phyloP scores from a whole-genome alignment of 1,140 invertebrate genomes.

The Panagrolaimus sp. region DNA sequence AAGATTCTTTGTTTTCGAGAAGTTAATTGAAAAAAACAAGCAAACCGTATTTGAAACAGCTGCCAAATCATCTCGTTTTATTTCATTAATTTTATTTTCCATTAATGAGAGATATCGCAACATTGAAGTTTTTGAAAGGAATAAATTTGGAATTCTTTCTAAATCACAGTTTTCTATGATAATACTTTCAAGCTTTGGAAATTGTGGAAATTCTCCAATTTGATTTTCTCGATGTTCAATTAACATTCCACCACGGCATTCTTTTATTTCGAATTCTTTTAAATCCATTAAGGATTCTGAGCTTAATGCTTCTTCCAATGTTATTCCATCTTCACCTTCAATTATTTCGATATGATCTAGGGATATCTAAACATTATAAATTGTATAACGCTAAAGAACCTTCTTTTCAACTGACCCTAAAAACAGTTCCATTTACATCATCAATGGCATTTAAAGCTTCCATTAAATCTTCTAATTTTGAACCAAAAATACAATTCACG shows the following conservation, averaged over 20 bases:
- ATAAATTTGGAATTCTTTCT: conserved; percentile 19
- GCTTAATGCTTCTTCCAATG: conserved; percentile 5
- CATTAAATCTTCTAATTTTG: conserved; percentile 33
- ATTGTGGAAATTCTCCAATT: conserved; percentile 21
- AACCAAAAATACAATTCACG: conserved; percentile 42
- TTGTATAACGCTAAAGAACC: no score
- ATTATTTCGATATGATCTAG: conserved; percentile 27
- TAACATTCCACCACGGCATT: conserved; percentile 7
- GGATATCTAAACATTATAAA: conserved; percentile 13
- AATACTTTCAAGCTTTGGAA: conserved; percentile 23
- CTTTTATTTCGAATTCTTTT: not conserved
- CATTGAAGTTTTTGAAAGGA: conserved; percentile 11
- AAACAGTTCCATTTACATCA: conserved; percentile 27
- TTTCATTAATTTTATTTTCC: conserved; percentile 29
- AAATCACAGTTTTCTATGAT: conserved; percentile 33
- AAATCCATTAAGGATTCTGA: not conserved
- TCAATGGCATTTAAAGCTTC: conserved; percentile 20
- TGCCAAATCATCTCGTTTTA: conserved; percentile 19
- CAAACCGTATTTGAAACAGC: conserved; percentile 9
- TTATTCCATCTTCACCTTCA: not conserved
- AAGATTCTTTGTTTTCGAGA: conserved; percentile 13
- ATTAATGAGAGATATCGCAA: conserved; percentile 22
- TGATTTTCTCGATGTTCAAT: conserved; percentile 21
- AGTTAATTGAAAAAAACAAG: not conserved
- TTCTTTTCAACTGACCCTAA: no score